Base-by-base conservation (phyloP, 2,888 invertebrate genomes). In the Eupithecia subumbrata region DNA sequence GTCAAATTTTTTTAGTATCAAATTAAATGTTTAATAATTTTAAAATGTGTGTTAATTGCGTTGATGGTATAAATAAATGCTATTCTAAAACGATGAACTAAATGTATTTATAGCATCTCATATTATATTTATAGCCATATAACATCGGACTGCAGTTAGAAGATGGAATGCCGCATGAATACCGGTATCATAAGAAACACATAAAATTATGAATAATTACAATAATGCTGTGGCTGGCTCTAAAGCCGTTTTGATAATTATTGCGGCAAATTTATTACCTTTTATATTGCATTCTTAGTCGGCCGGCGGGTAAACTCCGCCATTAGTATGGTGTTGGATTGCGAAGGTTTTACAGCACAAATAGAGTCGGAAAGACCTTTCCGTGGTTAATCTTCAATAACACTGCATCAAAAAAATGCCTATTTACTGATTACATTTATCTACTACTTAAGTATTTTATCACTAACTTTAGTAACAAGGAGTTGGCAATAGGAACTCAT, bases 141-240 rank as follows among this genome's bases (percentile, higher is more conserved):
- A 60, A 25, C 12, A 25, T 60, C 60, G 82, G 76, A 69, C 77
- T 79, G 78, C 80, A 76, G 76, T 75, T 74, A 79, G 72, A 72
- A 69, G 63, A 78, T 78, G 84, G 79, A 84, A 87, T 85, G 82
- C 76, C 78, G 82, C 69, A 79, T 72, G 78, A 73, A 75, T 67
- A 76, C 77, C 67, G 64, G 73, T 79, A 75, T 78, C 75, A 78
- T 78, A 83, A 83, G 83, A 83, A 86, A 82, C 81, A 78, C 77
- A 80, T 81, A 78, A 82, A 83, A 84, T 85, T 83, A 83, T 84
- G 83, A 84, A 79, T 85, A 84, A 85, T 84, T 80, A 81, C 82
- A 78, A 76, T 84, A 82, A 82, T 83, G 75, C 76, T 43, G 69
- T 76, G 77, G 80, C 75, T 78, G 43, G 76, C 74, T 72, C 18